phyloP scores from a whole-genome alignment of 2,888 invertebrate species.

The Brachyptera risi region DNA sequence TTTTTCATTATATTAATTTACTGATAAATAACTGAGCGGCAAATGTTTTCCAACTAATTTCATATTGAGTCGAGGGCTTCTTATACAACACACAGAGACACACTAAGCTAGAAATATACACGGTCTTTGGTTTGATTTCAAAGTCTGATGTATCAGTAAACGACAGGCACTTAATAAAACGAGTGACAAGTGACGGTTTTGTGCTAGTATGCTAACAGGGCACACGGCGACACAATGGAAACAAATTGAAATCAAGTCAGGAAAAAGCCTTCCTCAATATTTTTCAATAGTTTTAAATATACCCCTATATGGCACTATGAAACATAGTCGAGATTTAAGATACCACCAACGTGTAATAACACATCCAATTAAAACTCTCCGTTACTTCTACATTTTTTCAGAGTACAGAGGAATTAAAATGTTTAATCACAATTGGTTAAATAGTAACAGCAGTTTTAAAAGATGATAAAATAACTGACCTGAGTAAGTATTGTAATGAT shows the following conservation, averaged over 20 bases:
- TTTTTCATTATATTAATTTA: too few species aligned
- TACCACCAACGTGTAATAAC: not conserved
- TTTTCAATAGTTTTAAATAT: too few species aligned
- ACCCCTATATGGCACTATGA: slow-evolving; percentile 29
- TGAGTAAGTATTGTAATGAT: slow-evolving; percentile 49
- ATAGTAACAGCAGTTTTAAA: slow-evolving; percentile 35
- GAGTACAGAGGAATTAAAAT: slow-evolving; percentile 26
- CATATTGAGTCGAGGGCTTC: too few species aligned
- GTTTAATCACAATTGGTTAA: slow-evolving; percentile 39
- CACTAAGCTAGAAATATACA: too few species aligned
- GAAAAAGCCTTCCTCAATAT: not conserved
- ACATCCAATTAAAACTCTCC: not conserved
- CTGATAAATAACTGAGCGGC: slow-evolving; percentile 14
- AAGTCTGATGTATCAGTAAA: slow-evolving; percentile 17
- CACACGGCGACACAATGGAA: too few species aligned
- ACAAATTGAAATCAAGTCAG: too few species aligned
- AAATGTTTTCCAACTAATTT: not conserved
- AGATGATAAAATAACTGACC: slow-evolving; percentile 43
- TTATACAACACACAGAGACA: too few species aligned
- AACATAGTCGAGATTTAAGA: slow-evolving; percentile 12
- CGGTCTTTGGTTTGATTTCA: slow-evolving; percentile 14
- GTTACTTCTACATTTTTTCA: not conserved
- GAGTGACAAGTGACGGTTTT: slow-evolving; percentile 27
- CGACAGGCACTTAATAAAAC: slow-evolving; percentile 35
- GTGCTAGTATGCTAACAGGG: slow-evolving; percentile 30